A percentile compares a stretch with the other conserved stretches of the same genome.
These are phyloP conservation scores for Bellardia bayeri DNA, from an alignment of 2,888 invertebrate species.

Conservation along the genomic window DNA sequence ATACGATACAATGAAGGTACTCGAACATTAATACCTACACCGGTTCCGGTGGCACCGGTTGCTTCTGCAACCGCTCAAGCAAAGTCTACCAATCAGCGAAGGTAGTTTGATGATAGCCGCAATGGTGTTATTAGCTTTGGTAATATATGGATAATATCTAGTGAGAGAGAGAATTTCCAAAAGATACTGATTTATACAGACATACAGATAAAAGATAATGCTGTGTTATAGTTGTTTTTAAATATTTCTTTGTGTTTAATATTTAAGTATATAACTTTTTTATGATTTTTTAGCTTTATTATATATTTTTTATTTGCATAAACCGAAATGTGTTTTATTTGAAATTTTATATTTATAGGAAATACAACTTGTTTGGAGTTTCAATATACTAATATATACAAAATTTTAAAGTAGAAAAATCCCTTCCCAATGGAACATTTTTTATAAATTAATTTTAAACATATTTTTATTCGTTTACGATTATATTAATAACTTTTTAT, in stretches of 20 bases:
- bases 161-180: slow-evolving; percentile 20
- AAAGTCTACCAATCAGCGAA: slow-evolving; percentile 55
- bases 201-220: slow-evolving; percentile 43
- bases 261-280: slow-evolving; percentile 55
- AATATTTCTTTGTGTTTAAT: slow-evolving; percentile 52
- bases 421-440: too few species aligned
- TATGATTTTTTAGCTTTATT: slow-evolving; percentile 46
- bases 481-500: background rate
- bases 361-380: too few species aligned
- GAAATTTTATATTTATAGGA: background rate
- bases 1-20: slow-evolving; percentile 61
- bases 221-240: slow-evolving; percentile 62
- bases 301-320: slow-evolving; percentile 55
- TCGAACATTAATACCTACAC: slow-evolving; percentile 67
- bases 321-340: slow-evolving; percentile 17
- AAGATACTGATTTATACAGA: slow-evolving; percentile 32
- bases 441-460: too few species aligned
- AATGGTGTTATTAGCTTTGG: slow-evolving; percentile 4
- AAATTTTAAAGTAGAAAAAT: too few species aligned
- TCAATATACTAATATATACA: too few species aligned
- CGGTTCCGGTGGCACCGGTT: slow-evolving; percentile 57
- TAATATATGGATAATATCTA: slow-evolving; percentile 22
- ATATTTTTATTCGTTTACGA: background rate
- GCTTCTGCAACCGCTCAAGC: slow-evolving; percentile 30
- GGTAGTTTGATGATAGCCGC: slow-evolving; percentile 48